A percentile compares a stretch with the other conserved stretches of the same genome.
Evolutionary conservation across 2,113 vertebrate genomes (phyloP).

Genomic region (Aphyosemion australe): DNA sequence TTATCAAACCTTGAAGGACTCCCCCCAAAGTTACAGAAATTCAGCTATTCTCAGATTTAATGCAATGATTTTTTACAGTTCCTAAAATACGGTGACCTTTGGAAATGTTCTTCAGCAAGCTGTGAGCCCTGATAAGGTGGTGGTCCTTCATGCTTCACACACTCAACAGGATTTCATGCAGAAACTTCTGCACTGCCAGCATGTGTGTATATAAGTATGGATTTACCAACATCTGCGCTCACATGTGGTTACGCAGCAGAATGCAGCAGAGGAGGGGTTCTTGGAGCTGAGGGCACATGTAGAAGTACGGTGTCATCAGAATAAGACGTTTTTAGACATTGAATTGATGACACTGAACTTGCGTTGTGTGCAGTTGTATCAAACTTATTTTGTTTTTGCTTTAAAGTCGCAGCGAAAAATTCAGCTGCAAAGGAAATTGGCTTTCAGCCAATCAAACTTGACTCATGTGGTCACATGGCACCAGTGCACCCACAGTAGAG

Average conservation of each 20-base stretch:
- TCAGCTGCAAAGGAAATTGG: no score
- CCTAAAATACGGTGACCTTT: conserved; percentile 11
- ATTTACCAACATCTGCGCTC: background rate
- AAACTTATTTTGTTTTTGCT: no score
- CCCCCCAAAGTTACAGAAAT: background rate
- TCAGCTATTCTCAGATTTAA: background rate
- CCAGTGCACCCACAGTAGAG: no score
- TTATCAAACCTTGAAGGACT: background rate
- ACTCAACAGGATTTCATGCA: conserved; percentile 16
- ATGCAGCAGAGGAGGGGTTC: background rate
- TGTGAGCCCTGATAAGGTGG: background rate
- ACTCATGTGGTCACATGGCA: no score
- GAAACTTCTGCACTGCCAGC: background rate
- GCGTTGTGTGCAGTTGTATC: no score
- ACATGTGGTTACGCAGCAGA: background rate
- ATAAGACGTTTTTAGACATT: no score
- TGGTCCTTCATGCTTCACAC: conserved; percentile 7
- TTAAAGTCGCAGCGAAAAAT: no score
- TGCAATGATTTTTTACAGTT: background rate
- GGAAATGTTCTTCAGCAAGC: background rate
- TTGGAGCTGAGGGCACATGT: no score
- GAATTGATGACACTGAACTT: no score
- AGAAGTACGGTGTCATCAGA: no score
- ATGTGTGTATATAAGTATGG: background rate
- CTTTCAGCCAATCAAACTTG: no score